These are phyloP conservation scores for Metopolophium dirhodum DNA, from an alignment of 1,140 invertebrate genomes.

Conservation along the genomic window DNA sequence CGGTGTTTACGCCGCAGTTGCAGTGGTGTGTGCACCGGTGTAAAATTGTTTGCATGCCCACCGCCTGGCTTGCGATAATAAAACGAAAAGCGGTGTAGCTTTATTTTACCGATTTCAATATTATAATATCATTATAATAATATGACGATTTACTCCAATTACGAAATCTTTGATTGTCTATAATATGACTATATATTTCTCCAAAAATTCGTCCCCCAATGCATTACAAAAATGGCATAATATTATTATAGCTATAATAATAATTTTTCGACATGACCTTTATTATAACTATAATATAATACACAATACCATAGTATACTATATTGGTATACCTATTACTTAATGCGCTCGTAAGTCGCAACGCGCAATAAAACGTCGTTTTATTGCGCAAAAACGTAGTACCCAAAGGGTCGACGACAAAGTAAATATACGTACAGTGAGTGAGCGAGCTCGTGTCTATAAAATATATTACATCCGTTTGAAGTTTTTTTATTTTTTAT, in stretches of 20 bases:
- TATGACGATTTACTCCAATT: not conserved
- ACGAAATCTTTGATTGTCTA: no score
- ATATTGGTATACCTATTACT: not conserved
- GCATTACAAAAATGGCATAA: not conserved
- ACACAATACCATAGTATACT: not conserved
- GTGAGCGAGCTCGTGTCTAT: not conserved
- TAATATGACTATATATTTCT: not conserved
- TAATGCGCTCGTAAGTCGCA: not conserved
- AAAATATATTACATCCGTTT: not conserved
- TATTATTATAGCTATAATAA: not conserved
- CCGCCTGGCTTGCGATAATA: not conserved
- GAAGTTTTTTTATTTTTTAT: not conserved
- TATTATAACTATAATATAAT: no score
- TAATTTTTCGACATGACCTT: not conserved
- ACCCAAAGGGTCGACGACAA: not conserved
- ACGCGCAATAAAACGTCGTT: not conserved
- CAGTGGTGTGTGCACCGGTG: not conserved
- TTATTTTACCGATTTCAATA: not conserved
- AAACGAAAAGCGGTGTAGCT: not conserved
- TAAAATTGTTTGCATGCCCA: conserved; percentile 11
- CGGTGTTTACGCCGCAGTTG: not conserved
- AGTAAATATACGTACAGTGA: not conserved
- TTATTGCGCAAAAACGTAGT: not conserved
- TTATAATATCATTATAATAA: not conserved
- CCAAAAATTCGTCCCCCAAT: not conserved